phyloP scores from a whole-genome alignment of 1,140 invertebrate genomes.

The Lasaia peninsularis region DNA sequence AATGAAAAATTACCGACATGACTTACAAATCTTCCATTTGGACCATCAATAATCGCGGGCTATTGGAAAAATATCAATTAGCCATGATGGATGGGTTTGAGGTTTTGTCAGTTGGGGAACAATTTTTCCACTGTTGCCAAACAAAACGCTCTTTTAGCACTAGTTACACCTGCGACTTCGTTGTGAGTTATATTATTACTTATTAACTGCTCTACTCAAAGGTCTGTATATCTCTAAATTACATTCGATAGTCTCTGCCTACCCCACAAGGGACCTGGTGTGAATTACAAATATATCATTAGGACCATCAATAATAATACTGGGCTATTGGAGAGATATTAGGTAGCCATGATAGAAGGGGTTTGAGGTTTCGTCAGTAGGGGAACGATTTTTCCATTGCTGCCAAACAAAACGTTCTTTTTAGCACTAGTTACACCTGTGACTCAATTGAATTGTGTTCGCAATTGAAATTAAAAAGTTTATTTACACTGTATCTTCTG shows the following conservation, averaged over 20 bases:
- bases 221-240: too few species aligned
- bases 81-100: conserved; percentile 1
- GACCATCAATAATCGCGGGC: background rate
- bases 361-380: background rate
- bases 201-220: too few species aligned
- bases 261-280: too few species aligned
- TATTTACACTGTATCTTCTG: too few species aligned
- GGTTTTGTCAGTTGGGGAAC: background rate
- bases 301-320: background rate
- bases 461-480: too few species aligned
- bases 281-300: conserved; percentile 3
- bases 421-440: too few species aligned
- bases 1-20: conserved; percentile 8
- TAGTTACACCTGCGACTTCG: too few species aligned
- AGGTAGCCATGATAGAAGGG: background rate
- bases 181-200: too few species aligned
- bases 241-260: too few species aligned
- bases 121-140: background rate
- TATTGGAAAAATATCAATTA: conserved; percentile 7
- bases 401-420: background rate
- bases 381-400: background rate
- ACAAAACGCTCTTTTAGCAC: background rate
- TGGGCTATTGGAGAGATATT: background rate
- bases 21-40: conserved; percentile 8
- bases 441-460: too few species aligned